Evolutionary conservation across 2,113 vertebrate species (phyloP), one percentile per base, ranked within the genome.

Genomic region (Scalopus aquaticus): DNA sequence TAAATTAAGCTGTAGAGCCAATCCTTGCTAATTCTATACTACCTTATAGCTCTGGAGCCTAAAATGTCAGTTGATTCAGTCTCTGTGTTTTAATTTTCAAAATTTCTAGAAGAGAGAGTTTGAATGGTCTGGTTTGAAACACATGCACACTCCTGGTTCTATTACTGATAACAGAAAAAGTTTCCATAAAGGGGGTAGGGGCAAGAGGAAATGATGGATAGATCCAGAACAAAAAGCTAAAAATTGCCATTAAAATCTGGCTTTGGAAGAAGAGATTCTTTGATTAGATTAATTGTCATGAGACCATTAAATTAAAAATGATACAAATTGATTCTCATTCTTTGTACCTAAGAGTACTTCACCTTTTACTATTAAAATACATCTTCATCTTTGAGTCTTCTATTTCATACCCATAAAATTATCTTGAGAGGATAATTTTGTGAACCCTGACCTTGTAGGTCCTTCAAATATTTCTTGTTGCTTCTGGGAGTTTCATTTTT

Each of bases 291-390:
- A 80, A 73, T 46, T 85, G 16, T 72, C 70, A 65, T 65, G 39
- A 91, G 65, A 92, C n/a, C 26, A 87, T 79, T 69, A 90, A 88
- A 96, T 81, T 89, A 64, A 91, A 94, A 93, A 81, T 77, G 37
- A 77, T 73, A 24, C 85, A 82, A 95, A 60, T 78, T 39, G 26
- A 80, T 58, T 46, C 65, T 93, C 39, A 39, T 65, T 64, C 49
- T 91, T 93, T 89, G n/a, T 94, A 76, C 6, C 44, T 64, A 64
- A 86, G 42, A 56, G 13, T 72, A 69, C 54, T 90, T 44, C 3
- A 35, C 15, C 80, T 89, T 85, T 79, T 87, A 82, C 64, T 91
- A n/a, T 39, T 87, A 42, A 95, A 79, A 64, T 44, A 87, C 13
- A 76, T 54, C 46, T 87, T 87, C 80, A 79, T 83, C 69, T 76